Evolutionary conservation across 2,888 invertebrate species (phyloP).

Genomic region (Cyclophora albipunctata): DNA sequence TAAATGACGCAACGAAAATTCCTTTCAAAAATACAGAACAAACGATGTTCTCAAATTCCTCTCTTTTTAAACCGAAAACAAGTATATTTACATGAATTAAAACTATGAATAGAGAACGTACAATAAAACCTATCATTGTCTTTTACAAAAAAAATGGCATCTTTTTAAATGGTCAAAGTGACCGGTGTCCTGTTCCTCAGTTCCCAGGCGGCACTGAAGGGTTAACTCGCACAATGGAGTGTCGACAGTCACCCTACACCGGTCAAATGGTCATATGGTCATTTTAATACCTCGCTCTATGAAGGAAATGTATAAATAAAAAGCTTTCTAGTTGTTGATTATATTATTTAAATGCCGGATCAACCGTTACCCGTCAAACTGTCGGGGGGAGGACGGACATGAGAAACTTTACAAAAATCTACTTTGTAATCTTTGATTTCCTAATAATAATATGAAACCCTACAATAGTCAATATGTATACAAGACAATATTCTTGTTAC

Average conservation of each 20-base stretch:
- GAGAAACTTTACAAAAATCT: slow-evolving; percentile 45
- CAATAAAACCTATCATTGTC: slow-evolving; percentile 8
- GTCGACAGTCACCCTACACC: slow-evolving; percentile 65
- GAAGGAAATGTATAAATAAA: slow-evolving; percentile 68
- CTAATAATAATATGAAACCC: too few relatives aligned
- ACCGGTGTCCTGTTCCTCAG: slow-evolving; percentile 67
- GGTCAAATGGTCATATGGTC: slow-evolving; percentile 73
- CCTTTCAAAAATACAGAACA: too few relatives aligned
- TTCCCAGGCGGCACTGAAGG: slow-evolving; percentile 65
- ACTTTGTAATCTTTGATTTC: too few relatives aligned
- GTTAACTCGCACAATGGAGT: slow-evolving; percentile 64
- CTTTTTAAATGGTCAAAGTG: slow-evolving; percentile 48
- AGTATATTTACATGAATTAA: neutral
- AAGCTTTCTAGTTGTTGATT: slow-evolving; percentile 62
- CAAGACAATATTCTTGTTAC: too few relatives aligned
- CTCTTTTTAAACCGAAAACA: neutral
- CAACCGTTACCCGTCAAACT: slow-evolving; percentile 65
- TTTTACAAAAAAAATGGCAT: slow-evolving; percentile 31
- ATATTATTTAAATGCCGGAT: slow-evolving; percentile 66
- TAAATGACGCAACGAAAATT: too few relatives aligned
- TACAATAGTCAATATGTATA: too few relatives aligned
- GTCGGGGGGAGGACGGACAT: slow-evolving; percentile 41
- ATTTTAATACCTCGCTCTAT: slow-evolving; percentile 59
- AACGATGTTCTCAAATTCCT: too few relatives aligned
- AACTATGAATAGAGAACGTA: neutral